Conservation (phyloP, 2,888 invertebrate genomes). For the Strigamia transsilvanica region DNA sequence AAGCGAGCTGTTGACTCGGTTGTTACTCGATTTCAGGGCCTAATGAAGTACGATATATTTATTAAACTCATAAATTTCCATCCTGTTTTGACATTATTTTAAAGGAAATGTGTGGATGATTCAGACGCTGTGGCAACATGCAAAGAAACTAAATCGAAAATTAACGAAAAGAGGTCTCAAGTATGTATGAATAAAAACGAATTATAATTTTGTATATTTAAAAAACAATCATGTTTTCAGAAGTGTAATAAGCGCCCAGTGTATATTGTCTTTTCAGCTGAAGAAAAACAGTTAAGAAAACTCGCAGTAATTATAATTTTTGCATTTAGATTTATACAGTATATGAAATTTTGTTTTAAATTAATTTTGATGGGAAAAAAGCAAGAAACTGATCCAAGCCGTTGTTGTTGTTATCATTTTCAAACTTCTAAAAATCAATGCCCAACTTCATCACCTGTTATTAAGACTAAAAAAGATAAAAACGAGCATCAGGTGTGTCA, state of each 20-base stretch:
- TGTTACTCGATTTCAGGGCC: neutral
- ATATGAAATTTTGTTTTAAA: too few species aligned
- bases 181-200: neutral
- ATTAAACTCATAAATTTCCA: too few species aligned
- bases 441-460: neutral
- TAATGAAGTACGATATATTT: neutral
- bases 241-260: neutral
- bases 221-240: neutral
- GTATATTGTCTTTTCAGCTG: neutral
- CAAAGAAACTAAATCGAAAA: constrained; percentile 3
- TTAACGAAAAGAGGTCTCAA: neutral
- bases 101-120: neutral
- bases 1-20: neutral
- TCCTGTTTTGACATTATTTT: neutral
- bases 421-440: neutral
- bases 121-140: neutral
- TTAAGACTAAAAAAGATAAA: neutral
- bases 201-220: neutral
- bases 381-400: neutral
- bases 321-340: too few species aligned
- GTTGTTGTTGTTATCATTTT: neutral
- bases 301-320: neutral
- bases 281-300: neutral
- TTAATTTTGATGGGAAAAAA: neutral
- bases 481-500: constrained; percentile 36